Evolutionary conservation across 2,797 vertebrate genomes (phyloP), one percentile per base, ranked within the genome.

Genomic region (Pseudochirops corinnae): DNA sequence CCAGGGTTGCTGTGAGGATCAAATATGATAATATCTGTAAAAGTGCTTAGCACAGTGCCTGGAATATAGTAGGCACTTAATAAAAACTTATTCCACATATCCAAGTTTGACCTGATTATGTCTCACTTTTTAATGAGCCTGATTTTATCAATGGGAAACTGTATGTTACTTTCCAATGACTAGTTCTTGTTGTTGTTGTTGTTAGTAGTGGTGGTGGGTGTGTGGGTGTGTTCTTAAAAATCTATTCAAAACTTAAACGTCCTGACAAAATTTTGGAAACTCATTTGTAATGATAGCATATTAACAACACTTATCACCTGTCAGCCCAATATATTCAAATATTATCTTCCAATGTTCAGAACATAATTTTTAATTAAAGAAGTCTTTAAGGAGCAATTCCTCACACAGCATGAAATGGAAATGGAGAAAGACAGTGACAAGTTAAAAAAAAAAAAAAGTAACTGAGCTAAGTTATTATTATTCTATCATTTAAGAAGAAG

Each of bases 281-380:
- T 29, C 92, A 93, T 96, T 92, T 96, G 90, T 93, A 93, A 92
- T 67, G 96, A 96, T 13, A 56, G 60, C 60, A 55, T 97, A 90
- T 13, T 95, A 96, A 95, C 91, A 97, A 95, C 90, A 94, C 90
- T n/a, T 39, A 67, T 95, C 93, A 96, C 56, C 94, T 96, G 95
- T 95, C 96, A 97, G 56, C 94, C 95, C 90, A 39, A 60, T 18
- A 67, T 7, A 94, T 97, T 96, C 95, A 97, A 98, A 97, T 97
- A 97, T 94, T 92, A 94, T 95, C 96, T 62, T 92, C 93, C n/a
- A 56, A 93, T 74, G 93, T 57, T 92, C 87, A 94, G 94, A 97
- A 96, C n/a, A 93, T 90, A 33, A 74, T 92, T 95, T 96, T 93
- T 62, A 94, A 96, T 94, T 94, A 93, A 94, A 94, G 90, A 95